These are phyloP conservation scores for Nezara viridula DNA, from an alignment of 2,888 invertebrate species.

Conservation along the genomic window DNA sequence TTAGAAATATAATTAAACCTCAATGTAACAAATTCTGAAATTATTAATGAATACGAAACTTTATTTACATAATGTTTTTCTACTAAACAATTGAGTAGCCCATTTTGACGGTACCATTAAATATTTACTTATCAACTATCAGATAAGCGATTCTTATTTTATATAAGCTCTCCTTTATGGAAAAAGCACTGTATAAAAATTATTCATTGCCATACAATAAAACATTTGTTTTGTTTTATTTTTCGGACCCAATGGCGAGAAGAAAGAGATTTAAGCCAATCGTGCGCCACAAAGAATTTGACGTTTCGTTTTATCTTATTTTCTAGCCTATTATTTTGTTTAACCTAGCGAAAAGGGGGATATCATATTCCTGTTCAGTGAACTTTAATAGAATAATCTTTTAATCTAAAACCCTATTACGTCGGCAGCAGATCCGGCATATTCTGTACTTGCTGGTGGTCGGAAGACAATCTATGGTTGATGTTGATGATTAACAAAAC, in stretches of 20 bases:
- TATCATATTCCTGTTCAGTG: slow-evolving; percentile 36
- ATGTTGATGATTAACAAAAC: not conserved
- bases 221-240: not conserved
- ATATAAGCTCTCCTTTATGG: not conserved
- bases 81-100: too few relatives aligned
- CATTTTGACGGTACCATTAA: too few relatives aligned
- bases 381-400: slow-evolving; percentile 20
- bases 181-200: not conserved
- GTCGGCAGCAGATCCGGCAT: not conserved
- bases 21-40: too few relatives aligned
- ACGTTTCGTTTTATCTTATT: slow-evolving; percentile 1
- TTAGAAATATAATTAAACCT: too few relatives aligned
- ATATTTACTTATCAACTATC: too few relatives aligned
- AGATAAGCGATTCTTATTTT: not conserved
- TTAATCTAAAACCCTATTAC: slow-evolving; percentile 30
- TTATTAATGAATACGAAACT: too few relatives aligned
- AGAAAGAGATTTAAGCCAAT: not conserved
- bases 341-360: slow-evolving; percentile 45
- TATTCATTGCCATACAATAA: not conserved
- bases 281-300: slow-evolving; percentile 4
- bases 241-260: not conserved
- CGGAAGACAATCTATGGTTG: not conserved
- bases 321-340: slow-evolving; percentile 23
- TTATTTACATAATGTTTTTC: too few relatives aligned
- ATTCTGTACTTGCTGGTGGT: not conserved